phyloP scores from a whole-genome alignment of 2,888 invertebrate species.

The Pyrochroa serraticornis region DNA sequence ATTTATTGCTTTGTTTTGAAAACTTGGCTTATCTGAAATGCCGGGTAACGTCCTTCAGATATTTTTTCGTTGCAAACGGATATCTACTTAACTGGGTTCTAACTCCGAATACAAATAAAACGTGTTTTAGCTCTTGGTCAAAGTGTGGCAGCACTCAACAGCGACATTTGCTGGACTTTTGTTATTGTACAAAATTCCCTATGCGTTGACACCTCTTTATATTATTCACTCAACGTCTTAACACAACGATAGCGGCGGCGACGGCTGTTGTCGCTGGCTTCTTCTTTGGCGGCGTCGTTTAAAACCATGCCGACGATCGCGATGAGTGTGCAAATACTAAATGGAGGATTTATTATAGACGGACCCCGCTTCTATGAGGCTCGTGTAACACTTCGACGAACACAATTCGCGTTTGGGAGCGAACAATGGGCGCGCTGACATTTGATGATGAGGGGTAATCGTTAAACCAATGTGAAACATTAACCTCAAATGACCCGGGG shows the following conservation, averaged over 20 bases:
- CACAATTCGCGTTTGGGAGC: constrained; percentile 10
- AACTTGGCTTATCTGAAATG: too few species aligned
- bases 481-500: constrained; percentile 27
- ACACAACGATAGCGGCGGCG: neutral
- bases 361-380: neutral
- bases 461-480: constrained; percentile 29
- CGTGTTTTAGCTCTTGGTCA: too few species aligned
- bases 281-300: neutral
- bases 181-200: too few species aligned
- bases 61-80: too few species aligned
- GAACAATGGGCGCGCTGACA: constrained; percentile 25
- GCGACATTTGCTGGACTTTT: too few species aligned
- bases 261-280: neutral
- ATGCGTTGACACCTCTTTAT: too few species aligned
- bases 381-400: constrained; percentile 14
- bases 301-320: neutral
- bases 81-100: too few species aligned
- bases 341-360: constrained; percentile 3
- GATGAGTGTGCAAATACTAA: neutral
- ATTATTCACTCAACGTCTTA: too few species aligned
- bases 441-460: constrained; percentile 31
- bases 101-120: too few species aligned
- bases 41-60: too few species aligned
- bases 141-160: too few species aligned
- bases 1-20: too few species aligned